Percentiles rank a stretch among this genome's conserved stretches.
Evolutionary conservation across 2,888 invertebrate species (phyloP).

Genomic region (Fabriciana adippe): DNA sequence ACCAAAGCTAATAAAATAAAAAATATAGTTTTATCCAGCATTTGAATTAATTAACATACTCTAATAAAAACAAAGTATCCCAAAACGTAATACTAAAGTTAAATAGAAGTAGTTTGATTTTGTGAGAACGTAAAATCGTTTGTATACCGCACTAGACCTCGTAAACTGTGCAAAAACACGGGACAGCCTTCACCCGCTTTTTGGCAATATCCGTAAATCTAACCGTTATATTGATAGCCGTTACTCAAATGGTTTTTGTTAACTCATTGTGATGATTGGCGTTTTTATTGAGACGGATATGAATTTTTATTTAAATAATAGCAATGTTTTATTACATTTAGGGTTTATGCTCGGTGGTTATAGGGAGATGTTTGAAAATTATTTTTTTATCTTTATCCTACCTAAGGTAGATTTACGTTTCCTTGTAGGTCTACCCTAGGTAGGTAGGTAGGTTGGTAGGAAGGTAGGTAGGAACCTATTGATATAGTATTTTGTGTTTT

Average conservation of each 20-base stretch:
- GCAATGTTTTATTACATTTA: background rate
- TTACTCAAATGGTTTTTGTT: slow-evolving; percentile 34
- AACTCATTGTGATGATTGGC: slow-evolving; percentile 30
- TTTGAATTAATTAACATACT: background rate
- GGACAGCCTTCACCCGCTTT: slow-evolving; percentile 48
- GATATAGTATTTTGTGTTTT: too few species aligned
- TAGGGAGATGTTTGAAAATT: background rate
- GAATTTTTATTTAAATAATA: slow-evolving; percentile 1
- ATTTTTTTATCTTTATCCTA: too few species aligned
- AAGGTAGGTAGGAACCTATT: too few species aligned
- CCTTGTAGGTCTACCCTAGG: too few species aligned
- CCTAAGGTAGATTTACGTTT: too few species aligned
- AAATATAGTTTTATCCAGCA: background rate
- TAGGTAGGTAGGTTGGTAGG: too few species aligned
- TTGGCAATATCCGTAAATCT: slow-evolving; percentile 41
- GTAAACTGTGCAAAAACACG: slow-evolving; percentile 49
- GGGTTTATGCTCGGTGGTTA: too few species aligned
- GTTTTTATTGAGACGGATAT: slow-evolving; percentile 16
- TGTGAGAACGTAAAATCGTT: slow-evolving; percentile 22
- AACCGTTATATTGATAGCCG: slow-evolving; percentile 36
- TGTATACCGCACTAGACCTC: slow-evolving; percentile 25
- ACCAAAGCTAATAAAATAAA: too few species aligned
- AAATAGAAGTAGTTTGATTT: slow-evolving; percentile 14
- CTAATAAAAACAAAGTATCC: background rate
- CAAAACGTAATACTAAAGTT: background rate